Evolutionary conservation across 2,797 vertebrate genomes (phyloP).

Genomic region (Dendrocincla tyrannina): DNA sequence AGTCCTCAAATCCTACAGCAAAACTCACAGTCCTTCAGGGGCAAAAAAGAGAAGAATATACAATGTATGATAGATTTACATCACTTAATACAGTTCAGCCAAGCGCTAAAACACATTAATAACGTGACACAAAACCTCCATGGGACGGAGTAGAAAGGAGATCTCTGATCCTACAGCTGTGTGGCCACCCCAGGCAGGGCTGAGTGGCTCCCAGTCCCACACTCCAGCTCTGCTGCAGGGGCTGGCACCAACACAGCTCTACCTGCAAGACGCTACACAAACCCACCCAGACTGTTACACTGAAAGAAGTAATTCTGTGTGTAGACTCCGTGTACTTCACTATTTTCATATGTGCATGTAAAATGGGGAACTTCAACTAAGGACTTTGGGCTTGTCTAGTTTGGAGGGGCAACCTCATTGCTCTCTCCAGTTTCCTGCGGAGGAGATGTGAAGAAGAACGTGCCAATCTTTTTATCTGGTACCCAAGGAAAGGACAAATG

Average conservation of each 20-base stretch:
- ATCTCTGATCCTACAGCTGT: not conserved
- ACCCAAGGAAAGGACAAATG: not conserved
- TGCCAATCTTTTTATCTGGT: not conserved
- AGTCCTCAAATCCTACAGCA: not conserved
- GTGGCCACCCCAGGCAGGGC: not conserved
- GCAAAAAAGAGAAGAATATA: not conserved
- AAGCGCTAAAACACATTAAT: not conserved
- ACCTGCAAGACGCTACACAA: not conserved
- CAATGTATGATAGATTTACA: not conserved
- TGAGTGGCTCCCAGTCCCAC: rapidly evolving
- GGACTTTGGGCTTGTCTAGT: not conserved
- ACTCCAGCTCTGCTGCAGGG: not conserved
- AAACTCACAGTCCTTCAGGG: not conserved
- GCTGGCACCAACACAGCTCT: not conserved
- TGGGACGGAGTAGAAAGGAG: not conserved
- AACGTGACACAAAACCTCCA: not conserved
- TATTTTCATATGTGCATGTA: not conserved
- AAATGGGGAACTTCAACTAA: not conserved
- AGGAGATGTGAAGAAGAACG: not conserved
- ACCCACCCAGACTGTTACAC: rapidly evolving
- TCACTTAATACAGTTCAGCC: not conserved
- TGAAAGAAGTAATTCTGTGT: not conserved
- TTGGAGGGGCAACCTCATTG: not conserved
- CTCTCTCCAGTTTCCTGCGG: not conserved
- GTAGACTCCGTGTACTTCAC: not conserved